Evolutionary conservation across 1,140 invertebrate genomes (phyloP), one percentile per base, ranked within the genome.

Genomic region (Calliopsis andreniformis): DNA sequence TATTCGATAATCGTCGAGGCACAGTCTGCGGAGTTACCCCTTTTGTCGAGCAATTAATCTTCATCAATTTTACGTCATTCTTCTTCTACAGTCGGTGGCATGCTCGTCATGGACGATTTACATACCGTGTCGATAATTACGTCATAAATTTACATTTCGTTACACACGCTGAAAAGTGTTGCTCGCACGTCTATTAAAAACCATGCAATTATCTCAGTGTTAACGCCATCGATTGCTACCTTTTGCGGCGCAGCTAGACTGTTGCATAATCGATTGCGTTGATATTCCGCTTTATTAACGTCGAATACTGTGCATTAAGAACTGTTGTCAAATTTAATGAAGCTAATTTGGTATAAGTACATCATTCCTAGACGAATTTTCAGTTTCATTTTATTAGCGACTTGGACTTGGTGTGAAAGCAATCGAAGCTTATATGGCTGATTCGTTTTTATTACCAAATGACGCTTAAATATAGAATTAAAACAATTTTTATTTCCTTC

Each of bases 61-160:
- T 67, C 71, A 75, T 75, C 61, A 75, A 75, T 75, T 75, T 55
- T 75, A 14, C 71, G 71, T 75, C 63, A 75, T 75, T 75, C 71
- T 75, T 75, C 71, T 75, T 75, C 35, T 39, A 61, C 47, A 5
- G 35, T 39, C 23, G 45, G 12, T 0, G 39, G 20, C 58, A 30
- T 43, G n/a, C 55, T 56, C 58, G n/a, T 43, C 18, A 1, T 23
- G 20, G 51, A 75, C 71, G 42, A 75, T 75, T 75, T 67, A 75
- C 71, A 67, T 75, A 75, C 39, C 42, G 62, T 56, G 45, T 56
- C 71, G 71, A 75, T 75, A 75, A 75, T 75, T 75, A 30, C 71
- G 71, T 53, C 39, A 75, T 75, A 75, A 75, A 75, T 75, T 75
- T 67, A 75, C 71, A 75, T 75, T 63, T 75, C 71, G 71, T 75